Conservation (phyloP, 1,140 invertebrate genomes). For the Potamilus streckersoni region DNA sequence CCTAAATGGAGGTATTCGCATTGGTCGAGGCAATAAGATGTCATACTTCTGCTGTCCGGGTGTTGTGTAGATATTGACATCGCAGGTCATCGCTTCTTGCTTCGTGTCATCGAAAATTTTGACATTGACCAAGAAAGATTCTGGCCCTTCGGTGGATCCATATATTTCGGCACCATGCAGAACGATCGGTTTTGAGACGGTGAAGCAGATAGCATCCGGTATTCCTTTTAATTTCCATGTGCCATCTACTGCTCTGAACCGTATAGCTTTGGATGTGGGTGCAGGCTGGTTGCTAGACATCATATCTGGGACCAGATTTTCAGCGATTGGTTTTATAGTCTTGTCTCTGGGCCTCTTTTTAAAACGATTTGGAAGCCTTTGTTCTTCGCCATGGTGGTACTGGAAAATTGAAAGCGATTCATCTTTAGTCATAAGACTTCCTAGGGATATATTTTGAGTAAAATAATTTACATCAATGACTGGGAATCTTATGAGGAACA, state of each 20-base stretch:
- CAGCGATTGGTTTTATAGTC: conserved; percentile 4
- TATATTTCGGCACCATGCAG: conserved; percentile 26
- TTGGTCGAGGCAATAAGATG: conserved; percentile 18
- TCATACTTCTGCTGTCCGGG: conserved; percentile 14
- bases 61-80: conserved; percentile 14
- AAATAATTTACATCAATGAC: conserved; percentile 35
- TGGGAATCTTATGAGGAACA: conserved; percentile 36
- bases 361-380: conserved; percentile 22
- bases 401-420: conserved; percentile 30
- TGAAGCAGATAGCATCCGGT: conserved; percentile 23
- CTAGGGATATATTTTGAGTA: conserved; percentile 29
- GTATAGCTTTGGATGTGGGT: conserved; percentile 7
- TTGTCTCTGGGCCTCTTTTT: conserved; percentile 13
- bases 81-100: conserved; percentile 19
- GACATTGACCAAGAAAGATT: conserved; percentile 20
- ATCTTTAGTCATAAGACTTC: conserved; percentile 18
- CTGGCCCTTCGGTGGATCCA: conserved; percentile 12
- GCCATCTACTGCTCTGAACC: conserved; percentile 26
- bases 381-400: conserved; percentile 27
- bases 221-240: conserved; percentile 23
- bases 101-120: conserved; percentile 22
- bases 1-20: conserved; percentile 18
- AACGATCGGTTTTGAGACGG: conserved; percentile 21
- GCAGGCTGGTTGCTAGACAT: conserved; percentile 1
- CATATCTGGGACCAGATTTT: conserved; percentile 20